phyloP scores from a whole-genome alignment of 2,113 vertebrate genomes.

The Marmota flaviventris region DNA sequence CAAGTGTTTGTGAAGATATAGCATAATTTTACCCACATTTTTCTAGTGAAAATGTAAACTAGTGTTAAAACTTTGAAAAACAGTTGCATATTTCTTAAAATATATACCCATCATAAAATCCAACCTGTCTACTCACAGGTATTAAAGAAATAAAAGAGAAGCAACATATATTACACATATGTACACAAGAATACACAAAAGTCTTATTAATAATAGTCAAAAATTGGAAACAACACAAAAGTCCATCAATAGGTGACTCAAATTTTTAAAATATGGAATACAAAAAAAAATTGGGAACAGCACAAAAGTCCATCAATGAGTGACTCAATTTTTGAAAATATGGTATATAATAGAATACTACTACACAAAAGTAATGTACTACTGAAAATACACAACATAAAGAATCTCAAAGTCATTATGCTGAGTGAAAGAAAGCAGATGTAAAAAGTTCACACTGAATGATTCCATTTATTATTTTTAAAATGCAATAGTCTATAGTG shows the following conservation, averaged over 20 bases:
- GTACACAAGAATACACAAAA: neutral
- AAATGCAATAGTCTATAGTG: neutral
- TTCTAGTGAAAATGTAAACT: neutral
- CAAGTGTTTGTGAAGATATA: neutral
- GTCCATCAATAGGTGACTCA: neutral
- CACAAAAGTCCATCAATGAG: neutral
- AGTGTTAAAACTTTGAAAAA: neutral
- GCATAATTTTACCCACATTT: neutral
- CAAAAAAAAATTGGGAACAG: neutral
- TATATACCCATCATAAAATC: neutral
- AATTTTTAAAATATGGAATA: neutral
- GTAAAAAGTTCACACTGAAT: neutral
- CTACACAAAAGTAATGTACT: conserved; percentile 3
- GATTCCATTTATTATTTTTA: neutral
- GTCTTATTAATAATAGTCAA: neutral
- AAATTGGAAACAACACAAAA: neutral
- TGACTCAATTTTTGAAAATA: neutral
- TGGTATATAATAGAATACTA: neutral
- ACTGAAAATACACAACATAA: neutral
- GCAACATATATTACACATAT: neutral
- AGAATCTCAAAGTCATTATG: conserved; percentile 25
- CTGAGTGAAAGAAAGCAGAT: neutral
- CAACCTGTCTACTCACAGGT: neutral
- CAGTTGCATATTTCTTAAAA: neutral
- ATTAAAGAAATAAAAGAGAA: neutral